Evolutionary conservation across 2,113 vertebrate species (phyloP).

Genomic region (Phasianus colchicus): DNA sequence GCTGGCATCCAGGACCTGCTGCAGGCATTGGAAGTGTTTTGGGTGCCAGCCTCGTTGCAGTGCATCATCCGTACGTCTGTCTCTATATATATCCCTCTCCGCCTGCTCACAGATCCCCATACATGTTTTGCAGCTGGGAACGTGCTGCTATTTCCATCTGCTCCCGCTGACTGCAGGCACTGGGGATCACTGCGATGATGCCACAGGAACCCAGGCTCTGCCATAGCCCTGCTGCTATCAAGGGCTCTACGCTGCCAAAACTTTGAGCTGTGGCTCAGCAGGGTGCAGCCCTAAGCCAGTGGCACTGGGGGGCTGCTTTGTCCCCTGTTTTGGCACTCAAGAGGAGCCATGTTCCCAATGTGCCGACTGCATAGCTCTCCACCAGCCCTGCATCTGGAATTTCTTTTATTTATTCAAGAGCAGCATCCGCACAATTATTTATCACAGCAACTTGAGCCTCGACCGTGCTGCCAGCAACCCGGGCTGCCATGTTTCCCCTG

Average conservation of each 20-base stretch:
- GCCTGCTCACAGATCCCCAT: not conserved
- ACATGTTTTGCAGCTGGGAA: constrained; percentile 29
- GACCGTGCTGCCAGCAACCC: accelerated
- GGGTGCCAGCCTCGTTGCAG: not conserved
- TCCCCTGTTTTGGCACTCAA: not conserved
- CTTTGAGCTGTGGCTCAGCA: not conserved
- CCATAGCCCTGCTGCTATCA: accelerated
- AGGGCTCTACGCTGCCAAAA: not conserved
- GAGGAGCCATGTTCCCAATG: not conserved
- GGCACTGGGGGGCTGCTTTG: not conserved
- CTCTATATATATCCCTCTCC: constrained; percentile 42
- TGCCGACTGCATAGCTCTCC: accelerated
- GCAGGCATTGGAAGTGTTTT: no score
- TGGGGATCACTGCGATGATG: not conserved
- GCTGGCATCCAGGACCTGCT: no score
- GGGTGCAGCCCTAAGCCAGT: not conserved
- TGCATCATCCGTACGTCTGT: constrained; percentile 48
- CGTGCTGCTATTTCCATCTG: constrained; percentile 66
- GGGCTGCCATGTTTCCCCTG: not conserved
- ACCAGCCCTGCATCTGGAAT: not conserved
- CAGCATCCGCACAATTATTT: not conserved
- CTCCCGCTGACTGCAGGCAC: not conserved
- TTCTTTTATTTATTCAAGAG: constrained; percentile 50
- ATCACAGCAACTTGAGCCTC: not conserved
- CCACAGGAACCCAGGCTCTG: accelerated